phyloP scores from a whole-genome alignment of 2,888 invertebrate genomes.

The Caenorhabditis imperialis region DNA sequence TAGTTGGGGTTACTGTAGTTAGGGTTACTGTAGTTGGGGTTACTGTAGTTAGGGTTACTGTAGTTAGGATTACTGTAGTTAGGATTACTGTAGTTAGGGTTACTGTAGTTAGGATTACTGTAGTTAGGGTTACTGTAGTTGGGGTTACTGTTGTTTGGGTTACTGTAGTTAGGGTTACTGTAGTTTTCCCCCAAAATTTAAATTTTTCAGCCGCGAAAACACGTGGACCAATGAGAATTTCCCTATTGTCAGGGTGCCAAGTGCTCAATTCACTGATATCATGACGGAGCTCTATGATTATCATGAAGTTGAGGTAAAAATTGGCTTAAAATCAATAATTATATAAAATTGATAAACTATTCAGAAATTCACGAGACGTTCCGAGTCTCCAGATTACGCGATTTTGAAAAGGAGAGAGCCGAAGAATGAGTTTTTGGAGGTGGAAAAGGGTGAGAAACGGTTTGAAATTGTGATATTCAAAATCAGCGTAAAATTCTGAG shows the following conservation, averaged over 20 bases:
- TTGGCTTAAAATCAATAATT: neutral
- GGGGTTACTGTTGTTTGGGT: neutral
- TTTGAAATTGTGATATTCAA: no score
- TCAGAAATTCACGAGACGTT: conserved; percentile 23
- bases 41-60: neutral
- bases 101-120: neutral
- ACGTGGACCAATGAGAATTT: conserved; percentile 34
- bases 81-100: neutral
- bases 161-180: no score
- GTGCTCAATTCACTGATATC: conserved; percentile 32
- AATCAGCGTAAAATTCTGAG: no score
- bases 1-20: conserved; percentile 1
- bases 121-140: no score
- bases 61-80: neutral
- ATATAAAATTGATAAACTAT: conserved; percentile 2
- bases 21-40: no score
- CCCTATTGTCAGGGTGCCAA: conserved; percentile 36
- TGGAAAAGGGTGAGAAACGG: no score
- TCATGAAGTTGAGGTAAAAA: conserved; percentile 25
- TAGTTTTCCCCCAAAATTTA: no score
- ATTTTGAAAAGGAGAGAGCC: no score
- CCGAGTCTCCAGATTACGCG: conserved; percentile 6
- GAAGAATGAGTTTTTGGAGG: no score
- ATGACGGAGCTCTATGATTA: conserved; percentile 39
- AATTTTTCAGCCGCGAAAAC: conserved; percentile 40